phyloP scores from a whole-genome alignment of 2,888 invertebrate genomes.

The Lithophane leautieri region DNA sequence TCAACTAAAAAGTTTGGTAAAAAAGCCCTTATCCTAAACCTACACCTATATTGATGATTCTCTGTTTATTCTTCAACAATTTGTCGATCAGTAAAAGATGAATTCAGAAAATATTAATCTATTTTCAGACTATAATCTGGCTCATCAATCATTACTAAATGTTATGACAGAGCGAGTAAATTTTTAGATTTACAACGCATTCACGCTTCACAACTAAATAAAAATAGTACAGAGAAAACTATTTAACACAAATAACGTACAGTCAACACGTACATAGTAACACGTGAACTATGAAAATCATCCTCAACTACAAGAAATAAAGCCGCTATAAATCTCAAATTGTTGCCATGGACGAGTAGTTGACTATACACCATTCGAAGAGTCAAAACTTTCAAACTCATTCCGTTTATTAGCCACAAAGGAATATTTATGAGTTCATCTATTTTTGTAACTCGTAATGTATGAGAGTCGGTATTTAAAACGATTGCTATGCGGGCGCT shows the following conservation, averaged over 20 bases:
- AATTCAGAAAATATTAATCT: not conserved
- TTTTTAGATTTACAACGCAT: slow-evolving; percentile 17
- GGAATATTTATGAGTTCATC: slow-evolving; percentile 61
- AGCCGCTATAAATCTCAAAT: not conserved
- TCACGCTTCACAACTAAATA: not conserved
- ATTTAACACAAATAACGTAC: not conserved
- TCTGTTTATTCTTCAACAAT: too few relatives aligned
- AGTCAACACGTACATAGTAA: not conserved
- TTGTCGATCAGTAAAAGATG: not conserved
- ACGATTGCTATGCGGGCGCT: slow-evolving; percentile 32
- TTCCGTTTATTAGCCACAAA: slow-evolving; percentile 38
- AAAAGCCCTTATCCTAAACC: too few relatives aligned
- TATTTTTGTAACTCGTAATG: slow-evolving; percentile 55
- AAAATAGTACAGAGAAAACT: slow-evolving; percentile 3
- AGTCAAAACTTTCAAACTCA: slow-evolving; percentile 28
- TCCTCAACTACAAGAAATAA: too few relatives aligned
- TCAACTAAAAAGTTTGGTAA: too few relatives aligned
- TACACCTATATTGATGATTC: too few relatives aligned
- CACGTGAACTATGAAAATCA: not conserved
- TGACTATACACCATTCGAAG: slow-evolving; percentile 9
- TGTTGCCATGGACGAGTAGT: not conserved
- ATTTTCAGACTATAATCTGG: not conserved
- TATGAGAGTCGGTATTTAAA: slow-evolving; percentile 38
- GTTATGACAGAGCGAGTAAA: slow-evolving; percentile 14
- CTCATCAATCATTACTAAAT: slow-evolving; percentile 22